Evolutionary conservation across 2,888 invertebrate genomes (phyloP).

Genomic region (Tholera decimalis): DNA sequence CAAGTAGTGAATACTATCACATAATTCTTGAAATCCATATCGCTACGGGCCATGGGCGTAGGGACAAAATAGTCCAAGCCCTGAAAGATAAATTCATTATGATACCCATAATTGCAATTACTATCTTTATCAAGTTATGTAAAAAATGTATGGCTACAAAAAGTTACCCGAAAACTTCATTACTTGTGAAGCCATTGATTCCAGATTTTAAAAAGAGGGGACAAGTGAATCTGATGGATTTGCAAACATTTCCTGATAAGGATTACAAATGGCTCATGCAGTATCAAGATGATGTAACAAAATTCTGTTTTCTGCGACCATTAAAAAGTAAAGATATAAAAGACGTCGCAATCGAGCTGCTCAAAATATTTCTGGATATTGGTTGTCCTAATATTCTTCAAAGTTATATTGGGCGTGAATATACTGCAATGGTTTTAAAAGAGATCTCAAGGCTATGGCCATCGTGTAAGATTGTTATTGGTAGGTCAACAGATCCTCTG

Average conservation of each 20-base stretch:
- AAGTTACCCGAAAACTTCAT: conserved; percentile 54
- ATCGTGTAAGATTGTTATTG: conserved; percentile 45
- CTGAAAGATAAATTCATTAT: conserved; percentile 56
- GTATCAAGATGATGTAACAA: conserved; percentile 72
- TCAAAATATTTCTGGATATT: conserved; percentile 62
- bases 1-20: conserved; percentile 56
- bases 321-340: conserved; percentile 61
- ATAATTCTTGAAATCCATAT: conserved; percentile 57
- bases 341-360: conserved; percentile 68
- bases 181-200: conserved; percentile 66
- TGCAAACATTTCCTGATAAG: conserved; percentile 63
- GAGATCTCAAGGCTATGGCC: conserved; percentile 60
- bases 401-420: conserved; percentile 46
- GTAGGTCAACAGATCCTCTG: conserved; percentile 45
- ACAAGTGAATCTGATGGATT: conserved; percentile 67
- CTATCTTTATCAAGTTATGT: conserved; percentile 58
- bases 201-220: conserved; percentile 69
- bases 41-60: conserved; percentile 61
- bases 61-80: conserved; percentile 62
- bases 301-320: conserved; percentile 68
- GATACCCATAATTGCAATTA: conserved; percentile 57
- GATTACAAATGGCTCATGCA: conserved; percentile 72
- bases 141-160: conserved; percentile 56
- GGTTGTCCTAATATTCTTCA: conserved; percentile 54
- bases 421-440: conserved; percentile 53